A percentile compares a stretch with the other conserved stretches of the same genome.
Conservation (phyloP, 30 jellyfish, hydroid and myxozoan species). For the Cassiopea xamachana region DNA sequence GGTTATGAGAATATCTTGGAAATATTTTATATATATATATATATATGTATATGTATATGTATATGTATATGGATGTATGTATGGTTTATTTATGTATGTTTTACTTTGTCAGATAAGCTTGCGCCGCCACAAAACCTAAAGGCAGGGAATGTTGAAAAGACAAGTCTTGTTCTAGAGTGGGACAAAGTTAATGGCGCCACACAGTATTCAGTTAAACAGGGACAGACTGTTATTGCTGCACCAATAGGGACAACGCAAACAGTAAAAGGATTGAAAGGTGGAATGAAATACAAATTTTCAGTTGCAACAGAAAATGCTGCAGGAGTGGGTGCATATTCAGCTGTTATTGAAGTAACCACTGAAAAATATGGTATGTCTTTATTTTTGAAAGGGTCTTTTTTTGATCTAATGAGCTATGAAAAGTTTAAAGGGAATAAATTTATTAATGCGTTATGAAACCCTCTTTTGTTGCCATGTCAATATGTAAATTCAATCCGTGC, state of each 20-base stretch:
- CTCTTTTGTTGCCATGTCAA: too few relatives aligned
- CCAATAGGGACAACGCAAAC: background rate
- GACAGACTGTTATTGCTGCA: background rate
- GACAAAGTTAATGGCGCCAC: conserved; percentile 52
- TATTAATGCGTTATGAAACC: too few relatives aligned
- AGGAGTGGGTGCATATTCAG: conserved; percentile 66
- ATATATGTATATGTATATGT: too few relatives aligned
- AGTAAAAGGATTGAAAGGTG: conserved; percentile 51
- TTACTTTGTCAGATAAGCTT: conserved; percentile 14
- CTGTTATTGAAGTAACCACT: conserved; percentile 15
- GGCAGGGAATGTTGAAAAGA: conserved; percentile 5
- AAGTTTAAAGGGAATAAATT: too few relatives aligned
- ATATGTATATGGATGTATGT: background rate
- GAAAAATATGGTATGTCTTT: conserved; percentile 44
- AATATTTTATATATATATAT: too few relatives aligned
- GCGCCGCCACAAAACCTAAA: conserved; percentile 13
- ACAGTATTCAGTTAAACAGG: conserved; percentile 1
- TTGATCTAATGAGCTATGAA: too few relatives aligned
- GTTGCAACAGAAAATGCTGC: conserved; percentile 85
- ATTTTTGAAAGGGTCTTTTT: too few relatives aligned
- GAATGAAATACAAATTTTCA: conserved; percentile 60
- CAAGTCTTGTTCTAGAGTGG: conserved; percentile 26
- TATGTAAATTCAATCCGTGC: too few relatives aligned
- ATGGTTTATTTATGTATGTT: background rate
- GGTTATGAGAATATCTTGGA: too few relatives aligned